Conservation (phyloP, 2,797 vertebrate genomes). For the Hoplostethus atlanticus region DNA sequence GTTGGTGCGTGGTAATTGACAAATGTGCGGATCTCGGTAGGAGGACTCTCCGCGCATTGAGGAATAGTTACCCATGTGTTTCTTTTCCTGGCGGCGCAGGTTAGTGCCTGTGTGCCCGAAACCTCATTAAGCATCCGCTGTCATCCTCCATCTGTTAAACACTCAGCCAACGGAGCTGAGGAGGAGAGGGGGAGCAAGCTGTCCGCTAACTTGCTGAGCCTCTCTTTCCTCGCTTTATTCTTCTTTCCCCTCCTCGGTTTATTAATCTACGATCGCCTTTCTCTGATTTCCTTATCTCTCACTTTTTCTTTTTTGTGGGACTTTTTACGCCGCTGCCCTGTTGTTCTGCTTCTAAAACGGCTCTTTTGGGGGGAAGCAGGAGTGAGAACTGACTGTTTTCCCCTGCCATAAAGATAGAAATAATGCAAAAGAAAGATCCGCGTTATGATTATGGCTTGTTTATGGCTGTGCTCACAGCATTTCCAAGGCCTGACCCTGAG, state of each 20-base stretch:
- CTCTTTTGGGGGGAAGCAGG: slow-evolving; percentile 28
- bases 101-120: slow-evolving; percentile 79
- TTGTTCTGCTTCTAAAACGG: slow-evolving; percentile 28
- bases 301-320: slow-evolving; percentile 17
- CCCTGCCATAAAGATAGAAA: slow-evolving; percentile 53
- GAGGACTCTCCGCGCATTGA: slow-evolving; percentile 68
- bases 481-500: slow-evolving; percentile 30
- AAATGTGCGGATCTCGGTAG: slow-evolving; percentile 64
- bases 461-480: slow-evolving; percentile 52
- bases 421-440: slow-evolving; percentile 62
- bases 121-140: slow-evolving; percentile 84
- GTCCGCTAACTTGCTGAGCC: slow-evolving; percentile 55
- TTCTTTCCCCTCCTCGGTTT: slow-evolving; percentile 27
- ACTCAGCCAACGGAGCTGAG: slow-evolving; percentile 71
- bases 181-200: slow-evolving; percentile 57
- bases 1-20: slow-evolving; percentile 63
- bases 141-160: slow-evolving; percentile 85
- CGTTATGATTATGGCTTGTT: slow-evolving; percentile 70
- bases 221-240: slow-evolving; percentile 34
- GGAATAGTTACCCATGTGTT: slow-evolving; percentile 81
- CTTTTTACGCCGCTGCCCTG: slow-evolving; percentile 15
- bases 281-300: slow-evolving; percentile 7
- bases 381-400: slow-evolving; percentile 37
- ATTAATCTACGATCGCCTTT: slow-evolving; percentile 16
- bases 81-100: slow-evolving; percentile 79